Percentiles rank a stretch among this genome's conserved stretches.
phyloP scores from a whole-genome alignment of 2,888 invertebrate species.

The Phorcus lineatus region DNA sequence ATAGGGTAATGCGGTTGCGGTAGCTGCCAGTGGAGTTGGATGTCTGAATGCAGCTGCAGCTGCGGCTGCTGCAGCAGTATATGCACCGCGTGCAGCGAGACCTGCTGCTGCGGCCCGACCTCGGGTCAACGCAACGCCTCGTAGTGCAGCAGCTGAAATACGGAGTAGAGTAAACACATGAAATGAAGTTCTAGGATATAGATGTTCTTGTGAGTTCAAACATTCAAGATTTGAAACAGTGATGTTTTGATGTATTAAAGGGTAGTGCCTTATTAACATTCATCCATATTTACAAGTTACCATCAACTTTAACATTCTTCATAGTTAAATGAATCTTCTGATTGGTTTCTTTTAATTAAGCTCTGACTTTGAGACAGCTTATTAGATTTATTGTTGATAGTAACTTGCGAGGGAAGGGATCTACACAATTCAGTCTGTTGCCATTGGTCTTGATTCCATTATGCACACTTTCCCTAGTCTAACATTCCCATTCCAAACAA shows the following conservation, averaged over 20 bases:
- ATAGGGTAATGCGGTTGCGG: conserved; percentile 85
- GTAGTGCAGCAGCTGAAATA: conserved; percentile 83
- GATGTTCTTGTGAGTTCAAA: background rate
- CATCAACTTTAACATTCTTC: background rate
- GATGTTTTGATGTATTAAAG: background rate
- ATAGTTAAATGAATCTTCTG: no score
- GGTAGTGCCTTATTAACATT: conserved; percentile 15
- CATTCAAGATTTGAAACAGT: background rate
- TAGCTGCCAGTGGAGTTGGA: conserved; percentile 82
- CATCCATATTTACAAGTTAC: conserved; percentile 13
- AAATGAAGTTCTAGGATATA: background rate
- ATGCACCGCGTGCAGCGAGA: conserved; percentile 79
- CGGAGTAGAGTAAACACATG: background rate
- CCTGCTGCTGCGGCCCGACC: conserved; percentile 83
- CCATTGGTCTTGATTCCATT: background rate
- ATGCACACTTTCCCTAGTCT: conserved; percentile 28
- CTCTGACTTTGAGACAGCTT: no score
- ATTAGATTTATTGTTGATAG: background rate
- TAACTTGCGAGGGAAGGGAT: background rate
- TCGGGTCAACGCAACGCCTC: conserved; percentile 89
- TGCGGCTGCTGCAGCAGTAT: conserved; percentile 84
- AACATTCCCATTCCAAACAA: conserved; percentile 27
- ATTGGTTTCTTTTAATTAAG: no score
- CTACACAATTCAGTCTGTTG: conserved; percentile 1
- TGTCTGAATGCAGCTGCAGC: conserved; percentile 82